A percentile compares a stretch with the other conserved stretches of the same genome.
phyloP scores from a whole-genome alignment of 2,797 vertebrate species.

The Pangasius sanitwongsei region DNA sequence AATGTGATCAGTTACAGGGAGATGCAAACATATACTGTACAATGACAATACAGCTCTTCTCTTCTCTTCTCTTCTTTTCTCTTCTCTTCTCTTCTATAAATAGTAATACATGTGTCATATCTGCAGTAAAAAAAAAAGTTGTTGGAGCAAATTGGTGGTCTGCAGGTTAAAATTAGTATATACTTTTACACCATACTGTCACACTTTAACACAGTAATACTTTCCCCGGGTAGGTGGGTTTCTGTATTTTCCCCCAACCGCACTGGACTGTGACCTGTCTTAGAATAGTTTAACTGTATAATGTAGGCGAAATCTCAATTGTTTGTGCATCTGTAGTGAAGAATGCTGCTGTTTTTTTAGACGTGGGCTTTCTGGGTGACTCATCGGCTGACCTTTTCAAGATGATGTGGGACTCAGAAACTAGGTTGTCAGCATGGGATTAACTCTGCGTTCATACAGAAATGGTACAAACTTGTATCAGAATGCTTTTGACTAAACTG shows the following conservation, averaged over 20 bases:
- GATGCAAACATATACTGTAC: background rate
- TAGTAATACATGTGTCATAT: background rate
- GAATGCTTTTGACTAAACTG: background rate
- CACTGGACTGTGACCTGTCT: constrained; percentile 41
- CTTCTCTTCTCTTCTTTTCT: background rate
- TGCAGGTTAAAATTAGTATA: constrained; percentile 15
- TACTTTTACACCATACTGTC: constrained; percentile 32
- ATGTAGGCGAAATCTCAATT: constrained; percentile 49
- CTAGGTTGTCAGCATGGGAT: constrained; percentile 52
- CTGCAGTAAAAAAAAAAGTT: background rate
- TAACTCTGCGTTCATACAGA: constrained; percentile 30
- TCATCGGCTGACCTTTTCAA: constrained; percentile 60
- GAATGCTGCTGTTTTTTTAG: constrained; percentile 50
- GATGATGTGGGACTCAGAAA: constrained; percentile 54
- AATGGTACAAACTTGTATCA: background rate
- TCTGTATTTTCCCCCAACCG: constrained; percentile 44
- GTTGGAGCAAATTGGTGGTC: background rate
- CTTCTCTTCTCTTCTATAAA: background rate
- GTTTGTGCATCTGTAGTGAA: constrained; percentile 53
- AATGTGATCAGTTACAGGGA: background rate
- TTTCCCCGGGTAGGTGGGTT: constrained; percentile 53
- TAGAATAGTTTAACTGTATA: constrained; percentile 37
- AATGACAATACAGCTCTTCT: background rate
- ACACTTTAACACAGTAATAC: constrained; percentile 40
- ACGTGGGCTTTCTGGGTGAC: constrained; percentile 54